These are phyloP conservation scores for Dolichomitus sp. DNA, from an alignment of 2,888 invertebrate genomes.

Conservation along the genomic window DNA sequence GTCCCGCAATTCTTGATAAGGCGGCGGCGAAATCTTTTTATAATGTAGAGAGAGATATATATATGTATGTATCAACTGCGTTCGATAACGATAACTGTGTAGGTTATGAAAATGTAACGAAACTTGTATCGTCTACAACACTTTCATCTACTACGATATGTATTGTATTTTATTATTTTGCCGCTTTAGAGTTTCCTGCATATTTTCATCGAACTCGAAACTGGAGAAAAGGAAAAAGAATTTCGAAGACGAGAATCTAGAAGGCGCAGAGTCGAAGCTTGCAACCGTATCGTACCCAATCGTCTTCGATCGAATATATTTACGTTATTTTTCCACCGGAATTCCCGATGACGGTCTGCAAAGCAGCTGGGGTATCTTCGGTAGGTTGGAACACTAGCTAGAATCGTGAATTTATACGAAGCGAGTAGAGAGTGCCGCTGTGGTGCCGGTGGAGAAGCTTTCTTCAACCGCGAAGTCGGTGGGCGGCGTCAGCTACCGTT, in stretches of 20 bases:
- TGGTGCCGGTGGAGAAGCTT: conserved; percentile 46
- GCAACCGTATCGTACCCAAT: conserved; percentile 47
- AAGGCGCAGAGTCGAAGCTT: conserved; percentile 4
- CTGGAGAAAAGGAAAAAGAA: background rate
- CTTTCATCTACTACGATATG: background rate
- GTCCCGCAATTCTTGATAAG: too few species aligned
- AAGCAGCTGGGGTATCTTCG: conserved; percentile 23
- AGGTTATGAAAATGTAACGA: conserved; percentile 21
- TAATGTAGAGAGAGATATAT: too few species aligned
- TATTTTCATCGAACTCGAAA: conserved; percentile 13
- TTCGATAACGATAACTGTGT: conserved; percentile 8
- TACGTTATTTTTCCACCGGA: conserved; percentile 52
- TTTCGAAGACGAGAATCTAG: conserved; percentile 28
- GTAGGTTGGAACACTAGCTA: background rate
- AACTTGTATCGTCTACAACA: background rate
- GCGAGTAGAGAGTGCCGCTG: conserved; percentile 46
- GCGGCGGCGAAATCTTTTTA: too few species aligned
- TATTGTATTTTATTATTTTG: conserved; percentile 20
- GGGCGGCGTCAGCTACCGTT: conserved; percentile 38
- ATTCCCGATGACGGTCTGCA: conserved; percentile 48
- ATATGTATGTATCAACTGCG: background rate
- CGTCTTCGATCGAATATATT: conserved; percentile 61
- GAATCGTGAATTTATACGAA: conserved; percentile 57
- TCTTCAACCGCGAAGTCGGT: conserved; percentile 56
- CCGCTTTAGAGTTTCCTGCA: conserved; percentile 5